phyloP scores from a whole-genome alignment of 2,797 vertebrate genomes.

The Corythornis leucogaster region DNA sequence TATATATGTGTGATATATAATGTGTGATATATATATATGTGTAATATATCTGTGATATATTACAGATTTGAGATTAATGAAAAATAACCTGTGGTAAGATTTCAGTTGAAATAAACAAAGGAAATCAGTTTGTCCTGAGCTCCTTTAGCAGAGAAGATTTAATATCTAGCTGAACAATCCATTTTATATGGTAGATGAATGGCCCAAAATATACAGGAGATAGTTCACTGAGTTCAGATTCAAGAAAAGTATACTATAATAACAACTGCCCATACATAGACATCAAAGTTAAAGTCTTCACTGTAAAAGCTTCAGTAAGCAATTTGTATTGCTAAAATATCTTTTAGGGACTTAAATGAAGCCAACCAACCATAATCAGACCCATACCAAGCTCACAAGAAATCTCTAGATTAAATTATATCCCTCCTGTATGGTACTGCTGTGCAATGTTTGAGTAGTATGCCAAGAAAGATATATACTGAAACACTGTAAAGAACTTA shows the following conservation, averaged over 20 bases:
- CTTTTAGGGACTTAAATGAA: slow-evolving; percentile 20
- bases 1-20: too few relatives aligned
- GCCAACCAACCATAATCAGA: slow-evolving; percentile 3
- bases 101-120: not conserved
- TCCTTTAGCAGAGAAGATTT: slow-evolving; percentile 9
- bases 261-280: slow-evolving; percentile 54
- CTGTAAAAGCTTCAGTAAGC: slow-evolving; percentile 34
- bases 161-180: not conserved
- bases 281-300: slow-evolving; percentile 62
- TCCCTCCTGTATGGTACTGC: not conserved
- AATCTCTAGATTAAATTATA: slow-evolving; percentile 7
- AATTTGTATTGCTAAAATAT: slow-evolving; percentile 41
- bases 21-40: too few relatives aligned
- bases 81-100: slow-evolving; percentile 29
- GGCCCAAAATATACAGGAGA: slow-evolving; percentile 29
- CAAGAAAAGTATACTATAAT: slow-evolving; percentile 30
- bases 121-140: slow-evolving; percentile 2
- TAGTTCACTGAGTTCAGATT: slow-evolving; percentile 23
- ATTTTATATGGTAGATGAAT: slow-evolving; percentile 2
- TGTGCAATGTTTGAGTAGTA: not conserved
- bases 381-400: slow-evolving; percentile 11
- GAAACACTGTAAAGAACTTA: not conserved
- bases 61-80: slow-evolving; percentile 39
- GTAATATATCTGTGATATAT: not conserved
- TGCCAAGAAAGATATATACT: not conserved